phyloP scores from a whole-genome alignment of 2,888 invertebrate genomes.

The Spialia ferax region DNA sequence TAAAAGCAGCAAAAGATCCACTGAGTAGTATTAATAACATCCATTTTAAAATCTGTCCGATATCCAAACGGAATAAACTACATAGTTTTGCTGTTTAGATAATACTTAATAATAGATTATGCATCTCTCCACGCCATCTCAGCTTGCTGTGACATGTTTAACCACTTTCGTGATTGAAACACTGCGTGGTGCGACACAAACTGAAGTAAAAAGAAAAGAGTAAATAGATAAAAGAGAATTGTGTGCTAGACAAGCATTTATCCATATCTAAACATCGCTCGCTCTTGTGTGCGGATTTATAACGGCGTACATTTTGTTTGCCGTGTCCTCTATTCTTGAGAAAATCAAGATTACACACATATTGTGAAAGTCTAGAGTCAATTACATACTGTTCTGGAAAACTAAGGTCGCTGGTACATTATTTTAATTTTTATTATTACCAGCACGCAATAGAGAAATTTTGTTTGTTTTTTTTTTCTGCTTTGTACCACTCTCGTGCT shows the following conservation, averaged over 20 bases:
- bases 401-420: background rate
- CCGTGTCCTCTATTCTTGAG: conserved; percentile 11
- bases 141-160: conserved; percentile 28
- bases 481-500: conserved; percentile 22
- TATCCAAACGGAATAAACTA: background rate
- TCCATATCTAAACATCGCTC: conserved; percentile 37
- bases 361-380: conserved; percentile 11
- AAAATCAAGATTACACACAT: conserved; percentile 19
- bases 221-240: conserved; percentile 34
- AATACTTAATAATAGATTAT: conserved; percentile 36
- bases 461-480: conserved; percentile 25
- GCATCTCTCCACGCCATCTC: conserved; percentile 17
- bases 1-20: too few relatives aligned
- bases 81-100: conserved; percentile 33
- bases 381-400: conserved; percentile 8
- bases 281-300: conserved; percentile 33
- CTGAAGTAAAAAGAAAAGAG: conserved; percentile 30
- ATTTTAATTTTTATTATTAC: conserved; percentile 31
- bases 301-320: conserved; percentile 28
- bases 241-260: conserved; percentile 37
- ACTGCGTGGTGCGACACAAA: conserved; percentile 17
- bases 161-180: conserved; percentile 33
- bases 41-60: too few relatives aligned
- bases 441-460: conserved; percentile 32
- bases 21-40: too few relatives aligned